A percentile compares a stretch with the other conserved stretches of the same genome.
These are phyloP conservation scores for Rhabdornis inornatus DNA, from an alignment of 2,113 vertebrate genomes.

Conservation along the genomic window DNA sequence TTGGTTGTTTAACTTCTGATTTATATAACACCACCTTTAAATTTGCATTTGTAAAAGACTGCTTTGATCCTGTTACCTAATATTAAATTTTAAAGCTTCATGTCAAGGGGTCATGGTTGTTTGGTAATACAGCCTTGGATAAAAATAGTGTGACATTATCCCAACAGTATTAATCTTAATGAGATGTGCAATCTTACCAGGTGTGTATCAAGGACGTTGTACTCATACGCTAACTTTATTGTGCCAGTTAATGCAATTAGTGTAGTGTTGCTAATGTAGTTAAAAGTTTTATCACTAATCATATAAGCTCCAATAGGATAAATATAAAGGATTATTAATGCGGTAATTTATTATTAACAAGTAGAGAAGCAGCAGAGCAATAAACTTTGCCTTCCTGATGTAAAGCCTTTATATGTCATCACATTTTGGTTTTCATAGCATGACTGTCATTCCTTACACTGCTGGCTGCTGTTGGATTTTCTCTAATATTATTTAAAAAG, in stretches of 20 bases:
- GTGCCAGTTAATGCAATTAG: constrained; percentile 51
- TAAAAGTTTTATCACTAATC: constrained; percentile 48
- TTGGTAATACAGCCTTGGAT: not conserved
- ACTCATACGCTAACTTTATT: constrained; percentile 30
- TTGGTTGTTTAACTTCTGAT: not conserved
- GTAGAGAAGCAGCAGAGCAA: constrained; percentile 5
- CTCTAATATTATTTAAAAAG: not conserved
- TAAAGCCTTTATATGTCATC: not conserved
- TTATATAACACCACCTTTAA: not conserved
- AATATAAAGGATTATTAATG: constrained; percentile 41
- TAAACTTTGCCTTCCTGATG: constrained; percentile 9
- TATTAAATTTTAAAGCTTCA: constrained; percentile 16
- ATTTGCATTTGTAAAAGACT: not conserved
- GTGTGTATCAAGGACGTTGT: constrained; percentile 34
- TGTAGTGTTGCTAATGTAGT: constrained; percentile 40
- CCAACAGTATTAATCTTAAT: constrained; percentile 34
- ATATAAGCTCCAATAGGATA: constrained; percentile 26
- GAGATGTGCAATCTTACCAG: not conserved
- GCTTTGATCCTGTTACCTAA: not conserved
- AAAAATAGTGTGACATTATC: constrained; percentile 10
- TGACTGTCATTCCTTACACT: not conserved
- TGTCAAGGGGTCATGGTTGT: not conserved
- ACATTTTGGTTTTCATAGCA: not conserved
- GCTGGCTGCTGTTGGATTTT: not conserved
- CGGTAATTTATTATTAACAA: constrained; percentile 32